Evolutionary conservation across 2,797 vertebrate species (phyloP), one percentile per base, ranked within the genome.

Genomic region (Pipistrellus kuhlii): DNA sequence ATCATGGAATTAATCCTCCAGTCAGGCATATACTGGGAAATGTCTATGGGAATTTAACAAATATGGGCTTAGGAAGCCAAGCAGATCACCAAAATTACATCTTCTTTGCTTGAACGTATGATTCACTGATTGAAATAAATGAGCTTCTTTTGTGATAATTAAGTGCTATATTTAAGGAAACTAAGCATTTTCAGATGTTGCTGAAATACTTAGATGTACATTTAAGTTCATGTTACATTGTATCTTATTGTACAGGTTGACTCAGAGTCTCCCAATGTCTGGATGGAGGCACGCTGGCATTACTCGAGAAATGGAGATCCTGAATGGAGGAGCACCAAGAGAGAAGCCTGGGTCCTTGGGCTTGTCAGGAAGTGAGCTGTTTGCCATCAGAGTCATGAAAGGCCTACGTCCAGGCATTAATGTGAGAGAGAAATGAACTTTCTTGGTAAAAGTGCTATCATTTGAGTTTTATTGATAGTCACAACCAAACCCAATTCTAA

Each of bases 61-160:
- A 68, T 32, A 69, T 8, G 1, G 66, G 17, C 32, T 55, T 71
- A 91, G 46, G 23, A 94, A 76, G 27, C n/a, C 12, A 62, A 88
- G 30, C 8, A 76, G 20, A 57, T 78, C n/a, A 71, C 77, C 83
- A 84, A 76, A 93, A 92, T 41, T 71, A 18, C 2, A 85, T 21
- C 78, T 51, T 88, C 23, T 90, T 82, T 27, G 18, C 32, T 75
- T 83, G 3, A 73, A 66, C 48, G 88, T 73, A 55, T 72, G 80
- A 90, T 48, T 95, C 41, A 64, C 15, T 72, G 48, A 59, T 77
- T 18, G 51, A 94, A 93, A 76, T 76, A 89, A 77, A 84, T 91
- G 21, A 64, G 25, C 6, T 92, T 51, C 57, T 91, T 94, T 93
- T 38, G 27, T 68, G 87, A 86, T 76, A 76, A 80, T 66, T 85